These are phyloP conservation scores for Liopterus haemorrhoidalis DNA, from an alignment of 2,888 invertebrate genomes.

Conservation along the genomic window DNA sequence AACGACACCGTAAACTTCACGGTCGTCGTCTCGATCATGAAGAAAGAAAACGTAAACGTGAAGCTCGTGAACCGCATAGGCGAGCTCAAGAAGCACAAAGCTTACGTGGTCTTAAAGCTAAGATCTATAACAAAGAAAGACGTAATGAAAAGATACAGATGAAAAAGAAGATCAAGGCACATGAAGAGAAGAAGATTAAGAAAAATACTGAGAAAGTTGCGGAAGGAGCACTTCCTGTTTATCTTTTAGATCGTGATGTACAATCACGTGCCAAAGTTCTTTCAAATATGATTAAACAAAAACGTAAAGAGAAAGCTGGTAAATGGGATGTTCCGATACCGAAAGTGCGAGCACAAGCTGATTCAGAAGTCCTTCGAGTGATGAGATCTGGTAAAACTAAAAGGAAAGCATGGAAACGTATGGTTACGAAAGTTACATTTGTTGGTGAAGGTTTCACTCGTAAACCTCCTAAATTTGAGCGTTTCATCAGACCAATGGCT, in stretches of 20 bases:
- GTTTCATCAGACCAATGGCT: slow-evolving; percentile 98
- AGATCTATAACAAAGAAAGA: slow-evolving; percentile 93
- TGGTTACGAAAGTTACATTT: slow-evolving; percentile 98
- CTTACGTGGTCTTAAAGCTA: slow-evolving; percentile 93
- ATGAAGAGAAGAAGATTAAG: slow-evolving; percentile 89
- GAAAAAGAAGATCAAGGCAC: slow-evolving; percentile 96
- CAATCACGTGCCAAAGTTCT: slow-evolving; percentile 91
- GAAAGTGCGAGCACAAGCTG: slow-evolving; percentile 93
- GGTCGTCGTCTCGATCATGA: slow-evolving; percentile 97
- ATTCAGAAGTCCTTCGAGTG: slow-evolving; percentile 94
- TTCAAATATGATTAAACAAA: slow-evolving; percentile 99
- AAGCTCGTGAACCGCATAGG: slow-evolving; percentile 90
- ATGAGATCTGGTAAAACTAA: slow-evolving; percentile 86
- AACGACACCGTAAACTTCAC: slow-evolving; percentile 92
- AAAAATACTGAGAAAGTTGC: slow-evolving; percentile 73
- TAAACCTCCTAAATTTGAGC: slow-evolving; percentile 98
- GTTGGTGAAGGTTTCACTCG: slow-evolving; percentile 98
- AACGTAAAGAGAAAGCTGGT: slow-evolving; percentile 98
- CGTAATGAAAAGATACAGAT: slow-evolving; percentile 98
- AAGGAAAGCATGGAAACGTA: slow-evolving; percentile 96
- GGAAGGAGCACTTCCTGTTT: slow-evolving; percentile 91
- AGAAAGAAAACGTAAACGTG: slow-evolving; percentile 90
- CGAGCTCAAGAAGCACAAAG: slow-evolving; percentile 85
- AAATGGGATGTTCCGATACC: slow-evolving; percentile 99
- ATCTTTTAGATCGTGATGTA: slow-evolving; percentile 94